Conservation (phyloP, 2,113 vertebrate genomes). For the Amazona guildingii region DNA sequence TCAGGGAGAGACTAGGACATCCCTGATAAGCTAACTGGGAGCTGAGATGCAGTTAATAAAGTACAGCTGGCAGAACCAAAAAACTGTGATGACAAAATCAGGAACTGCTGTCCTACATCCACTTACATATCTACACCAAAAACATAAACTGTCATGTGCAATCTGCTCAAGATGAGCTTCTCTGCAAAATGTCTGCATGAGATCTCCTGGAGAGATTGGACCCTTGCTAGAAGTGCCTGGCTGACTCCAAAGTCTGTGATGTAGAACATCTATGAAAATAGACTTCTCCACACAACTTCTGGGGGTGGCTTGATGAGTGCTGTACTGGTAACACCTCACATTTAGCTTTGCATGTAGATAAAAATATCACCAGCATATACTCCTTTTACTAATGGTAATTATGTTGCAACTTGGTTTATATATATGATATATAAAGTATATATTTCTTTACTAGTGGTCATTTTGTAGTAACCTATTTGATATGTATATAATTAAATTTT, state of each 20-base stretch:
- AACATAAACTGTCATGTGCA: background rate
- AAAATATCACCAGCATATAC: background rate
- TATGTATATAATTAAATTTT: no score
- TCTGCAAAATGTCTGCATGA: background rate
- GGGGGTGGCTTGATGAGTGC: background rate
- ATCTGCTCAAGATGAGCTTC: background rate
- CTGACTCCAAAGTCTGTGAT: background rate
- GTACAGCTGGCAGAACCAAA: background rate
- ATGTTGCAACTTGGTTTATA: background rate
- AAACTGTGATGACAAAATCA: background rate
- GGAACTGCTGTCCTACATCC: background rate
- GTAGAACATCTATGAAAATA: background rate
- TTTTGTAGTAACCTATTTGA: background rate
- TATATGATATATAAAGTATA: no score
- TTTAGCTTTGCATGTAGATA: background rate
- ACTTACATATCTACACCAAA: background rate
- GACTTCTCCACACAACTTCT: background rate
- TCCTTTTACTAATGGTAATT: background rate
- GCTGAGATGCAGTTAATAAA: background rate
- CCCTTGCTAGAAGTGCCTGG: accelerated
- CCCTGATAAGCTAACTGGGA: background rate
- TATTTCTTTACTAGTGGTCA: background rate
- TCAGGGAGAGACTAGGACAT: background rate
- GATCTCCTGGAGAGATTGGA: background rate
- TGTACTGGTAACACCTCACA: background rate